Evolutionary conservation across 1,140 invertebrate genomes (phyloP), one percentile per base, ranked within the genome.

Genomic region (Papilio polytes): DNA sequence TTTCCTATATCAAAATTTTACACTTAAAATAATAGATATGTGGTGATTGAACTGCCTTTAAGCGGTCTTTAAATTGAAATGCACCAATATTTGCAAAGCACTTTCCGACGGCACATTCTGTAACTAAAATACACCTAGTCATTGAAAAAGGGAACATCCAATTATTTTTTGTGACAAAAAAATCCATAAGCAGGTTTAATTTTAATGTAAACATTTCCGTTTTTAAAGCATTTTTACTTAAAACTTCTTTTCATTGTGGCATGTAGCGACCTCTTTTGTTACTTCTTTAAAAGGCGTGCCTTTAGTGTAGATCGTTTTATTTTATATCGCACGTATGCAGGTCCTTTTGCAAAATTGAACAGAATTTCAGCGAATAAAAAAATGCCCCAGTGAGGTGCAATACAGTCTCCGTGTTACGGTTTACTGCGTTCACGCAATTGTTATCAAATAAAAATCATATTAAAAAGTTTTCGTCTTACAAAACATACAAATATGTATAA

Each of bases 331-430:
- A 86, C 88, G 88, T 88, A 88, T 81, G 83, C 72, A 85, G 36
- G 81, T 84, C 84, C 83, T 89, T 88, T 92, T 88, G 82, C 85
- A 85, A 74, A 88, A 85, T 82, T 74, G 78, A 85, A 90, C 85
- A 86, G 86, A 89, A 90, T 88, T 90, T 84, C 87, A 89, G 86
- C 89, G 87, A 86, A 89, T 89, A 91, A 89, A 91, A 90, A 89
- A 87, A 88, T 82, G 81, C 83, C 85, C 83, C 86, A 86, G 84
- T 86, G 84, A 86, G 86, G 87, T 85, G 84, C 84, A n/a, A n/a
- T n/a, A n/a, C n/a, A 86, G 86, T 87, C 87, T 85, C 86, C 73
- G n/a, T 84, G 86, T 85, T 83, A 76, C 82, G 83, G 85, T 87
- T 86, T 85, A 81, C 81, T 80, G 70, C 72, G 15, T 51, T 20